Evolutionary conservation across 2,113 vertebrate genomes (phyloP), one percentile per base, ranked within the genome.

Genomic region (Oreochromis aureus): DNA sequence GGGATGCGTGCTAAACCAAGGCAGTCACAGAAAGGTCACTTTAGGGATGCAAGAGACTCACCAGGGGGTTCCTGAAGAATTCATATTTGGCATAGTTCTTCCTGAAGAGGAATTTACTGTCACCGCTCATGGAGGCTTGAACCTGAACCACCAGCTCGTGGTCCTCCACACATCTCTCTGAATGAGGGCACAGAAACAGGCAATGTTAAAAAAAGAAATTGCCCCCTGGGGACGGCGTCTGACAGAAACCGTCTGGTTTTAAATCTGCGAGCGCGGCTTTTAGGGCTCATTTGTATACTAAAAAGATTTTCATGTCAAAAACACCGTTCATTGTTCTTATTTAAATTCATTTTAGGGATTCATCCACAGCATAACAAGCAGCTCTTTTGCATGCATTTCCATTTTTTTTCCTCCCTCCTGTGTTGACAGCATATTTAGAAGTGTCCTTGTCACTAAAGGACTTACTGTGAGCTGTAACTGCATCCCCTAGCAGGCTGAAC

Each of bases 61-160:
- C 98, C 97, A 97, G 93, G 79, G 98, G 98, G 95, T 98, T 99
- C 96, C 97, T 99, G 95, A 99, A 99, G 95, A 99, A 99, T 96
- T 99, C 98, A 0, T 99, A 99, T 95, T 99, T 99, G 92, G 97
- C 98, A 78, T 98, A 99, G 95, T 99, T 99, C 97, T 99, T 99
- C 95, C 98, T 97, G 96, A 99, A 99, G 80, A 99, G 94, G 94
- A 99, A 98, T 96, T 97, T 98, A 87, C 98, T 98, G 89, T 98
- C 98, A 66, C 96, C 97, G 91, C 96, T 97, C 98, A 98, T 98
- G 90, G 97, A 97, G 79, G 97, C 96, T 81, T 99, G 97, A 18
- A 99, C 97, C 94, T 98, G 97, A 89, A 96, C 97, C 95, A 99
- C 97, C 87, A 97, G 94, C 88, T 99, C 98, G 61, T 99, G 98